Base-by-base conservation (phyloP, 2,888 invertebrate species). In the Hypena proboscidalis region DNA sequence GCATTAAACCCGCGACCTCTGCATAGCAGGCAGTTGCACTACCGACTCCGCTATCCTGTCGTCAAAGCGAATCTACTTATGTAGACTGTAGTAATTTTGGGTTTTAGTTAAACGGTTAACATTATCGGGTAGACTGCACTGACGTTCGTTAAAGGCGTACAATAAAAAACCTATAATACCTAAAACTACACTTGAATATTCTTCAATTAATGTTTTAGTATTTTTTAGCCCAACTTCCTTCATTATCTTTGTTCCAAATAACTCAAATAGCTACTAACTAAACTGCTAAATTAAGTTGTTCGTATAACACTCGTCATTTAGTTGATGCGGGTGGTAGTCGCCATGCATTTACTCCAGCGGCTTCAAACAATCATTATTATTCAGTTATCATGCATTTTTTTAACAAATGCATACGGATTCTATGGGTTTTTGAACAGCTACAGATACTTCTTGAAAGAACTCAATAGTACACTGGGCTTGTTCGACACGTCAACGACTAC, bases 351-450 rank as follows among this genome's bases (percentile, higher is more conserved):
- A 13, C 4, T 49, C 3, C 36, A 49, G n/a, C n/a, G n/a, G n/a
- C n/a, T n/a, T n/a, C n/a, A n/a, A n/a, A n/a, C n/a, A 48, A 23
- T 69, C 25, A 57, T 32, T 36, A 46, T 68, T 29, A 41, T 70
- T 34, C 30, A 67, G 7, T 50, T 58, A 14, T 40, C 62, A 9
- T 72, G 63, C 15, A 31, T 70, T 11, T 50, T 32, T 53, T 46
- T 60, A n/a, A 49, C 61, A 3, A 38, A 58, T 14, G 58, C 71
- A 6, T 59, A 80, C 9, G 65, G 60, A n/a, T 60, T 81, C 7
- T 66, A 65, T 11, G 65, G 73, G 14, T 48, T 74, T 17, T 57
- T 64, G 6, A 68, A 72, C 38, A 72, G 74, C 6, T 80, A 79
- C 23, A 68, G 73, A 44, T 67, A 67, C 43, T 46, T 85, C 7